Evolutionary conservation across 2,888 invertebrate genomes (phyloP), one percentile per base, ranked within the genome.

Genomic region (Leucozona laternaria): DNA sequence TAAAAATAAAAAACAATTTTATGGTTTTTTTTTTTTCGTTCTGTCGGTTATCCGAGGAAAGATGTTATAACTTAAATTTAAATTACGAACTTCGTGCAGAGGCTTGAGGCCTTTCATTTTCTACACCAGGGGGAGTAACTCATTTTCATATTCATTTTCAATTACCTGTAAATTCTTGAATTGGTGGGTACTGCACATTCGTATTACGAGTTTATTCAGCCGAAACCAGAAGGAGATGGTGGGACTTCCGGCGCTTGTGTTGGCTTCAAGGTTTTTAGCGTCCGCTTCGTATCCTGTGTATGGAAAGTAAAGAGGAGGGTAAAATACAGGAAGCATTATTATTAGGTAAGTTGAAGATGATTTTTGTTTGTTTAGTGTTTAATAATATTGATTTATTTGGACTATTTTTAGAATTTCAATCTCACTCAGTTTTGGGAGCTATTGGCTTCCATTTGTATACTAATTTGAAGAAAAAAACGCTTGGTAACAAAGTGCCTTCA

Each of bases 111-210:
- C n/a, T 13, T 22, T 34, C 11, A 1, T 1, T 31, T 13, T 15
- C 43, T 13, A 1, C n/a, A 2, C 45, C 25, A 28, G 22, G 5
- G 20, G 22, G 34, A 64, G 31, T 15, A 7, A 15, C 10, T 25
- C 20, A n/a, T 34, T 76, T 76, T 72, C n/a, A n/a, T n/a, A 11
- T 64, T 70, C n/a, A n/a, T n/a, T 66, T 53, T 79, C 34, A 78
- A 70, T 70, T 92, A 96, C 96, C 93, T 97, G 96, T 62, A 96
- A 93, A 92, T 97, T 96, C 90, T 94, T 94, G 93, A 97, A 97
- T 90, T 96, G 95, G 92, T 96, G 96, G 40, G 96, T 95, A 66
- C 95, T 94, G 91, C 96, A 97, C 34, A 97, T 92, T 64, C 93
- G 93, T 82, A 93, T 93, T 71, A 95, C 90, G 37, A 94, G 93